Conservation (phyloP, 2,113 vertebrate genomes). For the Lampris megalopsis region DNA sequence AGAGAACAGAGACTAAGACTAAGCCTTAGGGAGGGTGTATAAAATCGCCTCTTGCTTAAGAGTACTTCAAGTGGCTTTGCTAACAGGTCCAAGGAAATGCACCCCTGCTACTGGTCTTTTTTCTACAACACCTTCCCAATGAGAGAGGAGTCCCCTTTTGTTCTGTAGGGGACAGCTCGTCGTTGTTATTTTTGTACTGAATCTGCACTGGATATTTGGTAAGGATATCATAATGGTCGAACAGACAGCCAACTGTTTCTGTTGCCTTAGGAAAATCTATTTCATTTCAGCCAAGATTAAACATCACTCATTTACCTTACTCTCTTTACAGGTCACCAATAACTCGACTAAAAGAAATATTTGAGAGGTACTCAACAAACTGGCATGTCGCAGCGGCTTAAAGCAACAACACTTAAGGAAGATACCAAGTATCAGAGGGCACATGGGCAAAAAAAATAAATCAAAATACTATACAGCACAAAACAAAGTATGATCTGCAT, state of each 20-base stretch:
- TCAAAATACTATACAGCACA: too few species aligned
- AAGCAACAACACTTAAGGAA: neutral
- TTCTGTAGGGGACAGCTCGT: slow-evolving; percentile 15
- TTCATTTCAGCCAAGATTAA: neutral
- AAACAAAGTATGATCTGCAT: too few species aligned
- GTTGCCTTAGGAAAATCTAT: neutral
- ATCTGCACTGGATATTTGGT: neutral
- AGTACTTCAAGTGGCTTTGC: slow-evolving; percentile 43
- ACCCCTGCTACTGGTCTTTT: slow-evolving; percentile 23
- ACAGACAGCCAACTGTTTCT: slow-evolving; percentile 10
- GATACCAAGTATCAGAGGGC: neutral
- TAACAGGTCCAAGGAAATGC: slow-evolving; percentile 21
- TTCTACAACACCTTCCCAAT: slow-evolving; percentile 22
- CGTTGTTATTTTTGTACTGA: too few species aligned
- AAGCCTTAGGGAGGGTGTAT: neutral
- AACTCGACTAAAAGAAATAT: neutral
- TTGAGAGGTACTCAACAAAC: neutral
- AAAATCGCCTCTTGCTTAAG: slow-evolving; percentile 37
- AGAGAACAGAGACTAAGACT: neutral
- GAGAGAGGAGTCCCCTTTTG: slow-evolving; percentile 20
- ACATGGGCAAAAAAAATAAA: too few species aligned
- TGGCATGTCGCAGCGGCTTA: neutral
- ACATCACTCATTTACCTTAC: neutral
- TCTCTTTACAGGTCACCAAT: neutral
- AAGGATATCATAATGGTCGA: neutral